phyloP scores from a whole-genome alignment of 2,113 vertebrate genomes.

The Saccopteryx bilineata region DNA sequence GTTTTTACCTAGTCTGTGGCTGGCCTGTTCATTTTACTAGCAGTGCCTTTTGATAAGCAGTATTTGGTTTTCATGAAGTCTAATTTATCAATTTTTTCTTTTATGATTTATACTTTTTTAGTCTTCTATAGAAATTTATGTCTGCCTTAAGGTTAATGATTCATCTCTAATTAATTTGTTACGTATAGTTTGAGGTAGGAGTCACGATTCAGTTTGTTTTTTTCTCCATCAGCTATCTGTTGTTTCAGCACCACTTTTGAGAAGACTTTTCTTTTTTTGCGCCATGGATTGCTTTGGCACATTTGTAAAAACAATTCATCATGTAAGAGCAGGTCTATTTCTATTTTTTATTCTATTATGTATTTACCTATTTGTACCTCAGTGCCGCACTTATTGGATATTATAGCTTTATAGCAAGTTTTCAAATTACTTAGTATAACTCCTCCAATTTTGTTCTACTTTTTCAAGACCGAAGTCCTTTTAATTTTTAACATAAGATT shows the following conservation, averaged over 20 bases:
- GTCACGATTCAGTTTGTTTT: background rate
- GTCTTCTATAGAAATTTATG: background rate
- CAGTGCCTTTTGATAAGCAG: background rate
- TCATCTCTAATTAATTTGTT: slow-evolving; percentile 29
- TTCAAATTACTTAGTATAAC: background rate
- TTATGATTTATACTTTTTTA: background rate
- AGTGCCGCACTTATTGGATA: background rate
- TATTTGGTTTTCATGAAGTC: background rate
- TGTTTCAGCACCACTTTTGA: background rate
- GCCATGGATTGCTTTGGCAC: background rate
- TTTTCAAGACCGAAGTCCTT: background rate
- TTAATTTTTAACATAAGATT: background rate
- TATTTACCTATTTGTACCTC: background rate
- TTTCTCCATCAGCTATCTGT: background rate
- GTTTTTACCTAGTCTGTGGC: background rate
- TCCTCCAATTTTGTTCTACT: background rate
- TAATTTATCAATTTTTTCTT: background rate
- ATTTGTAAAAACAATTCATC: background rate
- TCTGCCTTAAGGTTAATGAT: background rate
- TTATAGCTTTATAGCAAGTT: background rate
- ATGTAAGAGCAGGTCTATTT: background rate
- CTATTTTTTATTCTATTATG: background rate
- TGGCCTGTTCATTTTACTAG: background rate
- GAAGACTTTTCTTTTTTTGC: background rate
- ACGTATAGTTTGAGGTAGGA: background rate